phyloP scores from a whole-genome alignment of 2,113 vertebrate genomes.

The Aspiorhynchus laticeps region DNA sequence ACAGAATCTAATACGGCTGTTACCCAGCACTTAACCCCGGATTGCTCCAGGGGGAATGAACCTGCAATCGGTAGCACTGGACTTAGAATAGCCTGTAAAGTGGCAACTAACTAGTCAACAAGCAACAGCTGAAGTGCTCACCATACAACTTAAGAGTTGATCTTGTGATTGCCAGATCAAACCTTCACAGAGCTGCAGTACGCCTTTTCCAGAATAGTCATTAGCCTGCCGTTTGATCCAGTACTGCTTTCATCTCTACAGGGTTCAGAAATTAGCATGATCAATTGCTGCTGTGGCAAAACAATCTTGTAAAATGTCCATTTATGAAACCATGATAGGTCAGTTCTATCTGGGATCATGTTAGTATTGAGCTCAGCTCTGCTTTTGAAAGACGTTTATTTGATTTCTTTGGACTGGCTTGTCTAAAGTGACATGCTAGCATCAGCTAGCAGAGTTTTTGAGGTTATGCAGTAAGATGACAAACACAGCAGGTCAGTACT shows the following conservation, averaged over 20 bases:
- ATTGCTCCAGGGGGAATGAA: neutral
- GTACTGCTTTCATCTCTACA: slow-evolving; percentile 28
- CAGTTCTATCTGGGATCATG: neutral
- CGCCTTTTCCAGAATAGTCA: neutral
- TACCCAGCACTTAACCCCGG: neutral
- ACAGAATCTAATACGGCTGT: neutral
- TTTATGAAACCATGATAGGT: neutral
- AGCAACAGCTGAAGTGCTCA: slow-evolving; percentile 13
- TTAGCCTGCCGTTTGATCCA: slow-evolving; percentile 8
- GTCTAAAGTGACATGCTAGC: neutral
- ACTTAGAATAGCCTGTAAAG: neutral
- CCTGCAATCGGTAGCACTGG: neutral
- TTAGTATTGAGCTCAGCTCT: neutral
- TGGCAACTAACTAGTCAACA: slow-evolving; percentile 24
- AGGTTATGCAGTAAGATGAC: neutral
- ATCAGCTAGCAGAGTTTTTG: neutral
- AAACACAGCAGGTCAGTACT: neutral
- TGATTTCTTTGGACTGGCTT: neutral
- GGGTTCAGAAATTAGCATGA: slow-evolving; percentile 3
- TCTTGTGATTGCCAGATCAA: slow-evolving; percentile 1
- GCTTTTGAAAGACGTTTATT: neutral
- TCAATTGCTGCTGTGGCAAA: neutral
- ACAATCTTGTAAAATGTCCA: neutral
- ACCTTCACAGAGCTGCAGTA: neutral
- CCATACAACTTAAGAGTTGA: neutral